Percentiles rank a stretch among this genome's conserved stretches.
phyloP scores from a whole-genome alignment of 2,797 vertebrate species.

The Vipera latastei region DNA sequence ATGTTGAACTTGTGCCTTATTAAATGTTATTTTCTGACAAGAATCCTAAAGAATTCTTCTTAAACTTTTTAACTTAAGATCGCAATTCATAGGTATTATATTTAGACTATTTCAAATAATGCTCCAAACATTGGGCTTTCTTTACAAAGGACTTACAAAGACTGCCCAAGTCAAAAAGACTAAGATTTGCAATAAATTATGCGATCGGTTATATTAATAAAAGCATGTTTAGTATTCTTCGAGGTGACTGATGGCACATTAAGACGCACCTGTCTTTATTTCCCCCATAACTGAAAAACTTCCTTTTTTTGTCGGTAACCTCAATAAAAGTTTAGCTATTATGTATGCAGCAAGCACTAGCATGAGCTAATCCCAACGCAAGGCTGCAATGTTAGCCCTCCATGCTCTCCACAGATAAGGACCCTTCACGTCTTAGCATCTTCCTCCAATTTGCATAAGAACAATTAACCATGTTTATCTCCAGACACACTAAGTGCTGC shows the following conservation, averaged over 20 bases:
- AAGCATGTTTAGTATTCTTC: not conserved
- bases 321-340: not conserved
- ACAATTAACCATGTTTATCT: conserved; percentile 41
- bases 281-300: conserved; percentile 18
- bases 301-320: conserved; percentile 16
- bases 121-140: not conserved
- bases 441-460: conserved; percentile 33
- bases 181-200: not conserved
- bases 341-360: not conserved
- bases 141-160: not conserved
- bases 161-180: not conserved
- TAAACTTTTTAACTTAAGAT: not conserved
- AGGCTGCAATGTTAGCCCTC: not conserved
- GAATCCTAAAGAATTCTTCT: not conserved
- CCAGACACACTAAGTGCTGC: not conserved
- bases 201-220: not conserved
- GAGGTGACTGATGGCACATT: not conserved
- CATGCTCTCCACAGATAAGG: conserved; percentile 3
- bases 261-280: not conserved
- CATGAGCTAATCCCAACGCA: conserved; percentile 2
- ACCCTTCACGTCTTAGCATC: not conserved
- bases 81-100: not conserved
- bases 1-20: not conserved
- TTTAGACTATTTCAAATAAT: not conserved
- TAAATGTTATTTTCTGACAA: not conserved